Percentiles rank a stretch among this genome's conserved stretches.
phyloP scores from a whole-genome alignment of 1,140 invertebrate genomes.

The Chymomyza costata region DNA sequence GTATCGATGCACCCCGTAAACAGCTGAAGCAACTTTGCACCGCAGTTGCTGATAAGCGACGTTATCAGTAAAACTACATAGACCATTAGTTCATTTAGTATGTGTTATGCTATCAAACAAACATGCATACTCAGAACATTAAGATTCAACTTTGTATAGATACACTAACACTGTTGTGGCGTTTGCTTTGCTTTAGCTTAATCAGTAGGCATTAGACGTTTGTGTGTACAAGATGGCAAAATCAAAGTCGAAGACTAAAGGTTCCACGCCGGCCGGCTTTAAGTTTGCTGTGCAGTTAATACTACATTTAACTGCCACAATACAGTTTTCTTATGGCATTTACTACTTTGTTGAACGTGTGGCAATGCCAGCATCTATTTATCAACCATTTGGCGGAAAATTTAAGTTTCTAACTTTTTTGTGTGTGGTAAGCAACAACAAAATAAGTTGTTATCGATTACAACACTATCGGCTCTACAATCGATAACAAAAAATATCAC shows the following conservation, averaged over 20 bases:
- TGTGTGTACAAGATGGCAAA: constrained; percentile 30
- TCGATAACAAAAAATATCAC: constrained; percentile 5
- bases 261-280: constrained; percentile 47
- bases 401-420: constrained; percentile 91
- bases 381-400: constrained; percentile 80
- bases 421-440: constrained; percentile 81
- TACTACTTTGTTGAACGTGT: constrained; percentile 34
- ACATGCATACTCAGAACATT: not conserved
- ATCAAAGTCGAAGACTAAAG: constrained; percentile 50
- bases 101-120: too few relatives aligned
- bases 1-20: too few relatives aligned
- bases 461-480: constrained; percentile 14
- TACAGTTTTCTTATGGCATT: constrained; percentile 56
- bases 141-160: too few relatives aligned
- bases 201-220: constrained; percentile 47
- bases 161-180: constrained; percentile 13
- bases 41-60: constrained; percentile 27
- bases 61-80: too few relatives aligned
- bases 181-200: constrained; percentile 26
- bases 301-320: constrained; percentile 49
- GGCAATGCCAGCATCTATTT: constrained; percentile 34
- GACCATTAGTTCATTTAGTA: too few relatives aligned
- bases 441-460: constrained; percentile 1
- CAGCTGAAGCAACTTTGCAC: constrained; percentile 33
- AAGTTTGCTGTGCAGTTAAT: constrained; percentile 50